Conservation (phyloP, 2,113 vertebrate species). For the Scopus umbretta region DNA sequence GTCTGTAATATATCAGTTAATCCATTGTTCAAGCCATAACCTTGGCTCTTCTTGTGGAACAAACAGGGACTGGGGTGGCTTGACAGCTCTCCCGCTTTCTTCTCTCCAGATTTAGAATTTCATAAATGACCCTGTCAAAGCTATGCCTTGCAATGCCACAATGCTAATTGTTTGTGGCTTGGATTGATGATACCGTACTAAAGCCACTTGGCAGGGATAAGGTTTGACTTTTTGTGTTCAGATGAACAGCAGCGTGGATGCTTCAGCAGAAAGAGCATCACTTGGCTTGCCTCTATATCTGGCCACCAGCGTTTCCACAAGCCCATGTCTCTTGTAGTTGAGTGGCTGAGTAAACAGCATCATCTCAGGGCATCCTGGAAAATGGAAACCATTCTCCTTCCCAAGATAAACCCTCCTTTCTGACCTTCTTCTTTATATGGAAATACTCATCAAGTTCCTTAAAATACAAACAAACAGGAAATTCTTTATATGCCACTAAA, state of each 20-base stretch:
- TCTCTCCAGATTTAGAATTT: too few relatives aligned
- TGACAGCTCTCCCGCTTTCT: neutral
- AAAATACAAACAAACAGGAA: neutral
- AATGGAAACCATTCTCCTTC: neutral
- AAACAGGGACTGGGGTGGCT: neutral
- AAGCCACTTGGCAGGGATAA: neutral
- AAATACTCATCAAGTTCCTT: neutral
- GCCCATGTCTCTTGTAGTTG: fast-evolving
- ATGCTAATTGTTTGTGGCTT: fast-evolving
- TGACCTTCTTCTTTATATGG: neutral
- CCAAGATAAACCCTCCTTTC: neutral
- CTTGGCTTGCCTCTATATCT: neutral
- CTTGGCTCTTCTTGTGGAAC: neutral
- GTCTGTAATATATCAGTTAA: neutral
- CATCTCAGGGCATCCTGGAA: neutral
- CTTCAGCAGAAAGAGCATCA: neutral
- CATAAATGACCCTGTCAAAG: neutral
- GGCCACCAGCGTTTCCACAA: neutral
- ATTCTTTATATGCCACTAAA: neutral
- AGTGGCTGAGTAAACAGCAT: neutral
- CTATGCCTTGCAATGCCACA: neutral
- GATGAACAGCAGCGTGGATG: neutral
- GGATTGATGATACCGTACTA: neutral
- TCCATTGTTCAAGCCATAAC: neutral
- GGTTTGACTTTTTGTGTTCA: neutral